A percentile compares a stretch with the other conserved stretches of the same genome.
These are phyloP conservation scores for Eubucco bourcierii DNA, from an alignment of 2,113 vertebrate species.

Conservation along the genomic window DNA sequence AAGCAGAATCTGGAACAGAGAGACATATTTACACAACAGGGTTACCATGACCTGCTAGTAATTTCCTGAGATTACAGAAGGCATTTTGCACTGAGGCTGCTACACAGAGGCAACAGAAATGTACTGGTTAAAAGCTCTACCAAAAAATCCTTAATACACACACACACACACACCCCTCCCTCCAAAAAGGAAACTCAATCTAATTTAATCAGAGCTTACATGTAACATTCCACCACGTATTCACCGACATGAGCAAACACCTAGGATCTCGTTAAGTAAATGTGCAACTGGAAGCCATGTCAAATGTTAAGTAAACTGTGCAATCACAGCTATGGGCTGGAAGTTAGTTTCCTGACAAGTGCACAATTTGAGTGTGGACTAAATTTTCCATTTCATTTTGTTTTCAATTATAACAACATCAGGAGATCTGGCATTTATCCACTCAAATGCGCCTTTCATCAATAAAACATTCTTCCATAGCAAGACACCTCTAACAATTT, in stretches of 20 bases:
- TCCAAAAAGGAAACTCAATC: background rate
- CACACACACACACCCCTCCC: no score
- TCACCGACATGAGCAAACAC: background rate
- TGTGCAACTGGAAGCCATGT: background rate
- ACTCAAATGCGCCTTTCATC: conserved; percentile 7
- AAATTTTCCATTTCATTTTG: conserved; percentile 20
- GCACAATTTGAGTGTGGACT: background rate
- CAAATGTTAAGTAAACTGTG: background rate
- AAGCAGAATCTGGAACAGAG: background rate
- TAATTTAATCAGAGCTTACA: background rate
- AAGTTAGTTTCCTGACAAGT: background rate
- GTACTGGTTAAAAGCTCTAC: background rate
- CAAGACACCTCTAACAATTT: background rate
- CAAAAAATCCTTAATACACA: background rate
- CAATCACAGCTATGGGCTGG: background rate
- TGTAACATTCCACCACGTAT: background rate
- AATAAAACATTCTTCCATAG: conserved; percentile 22
- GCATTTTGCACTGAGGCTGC: background rate
- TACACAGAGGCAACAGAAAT: background rate
- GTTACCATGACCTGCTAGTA: background rate
- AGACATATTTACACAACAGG: background rate
- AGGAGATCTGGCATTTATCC: conserved; percentile 23
- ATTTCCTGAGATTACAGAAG: background rate
- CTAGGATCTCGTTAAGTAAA: background rate
- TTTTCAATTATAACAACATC: conserved; percentile 39